Percentiles rank a stretch among this genome's conserved stretches.
phyloP scores from a whole-genome alignment of 2,113 vertebrate genomes.

The Arenaria interpres region DNA sequence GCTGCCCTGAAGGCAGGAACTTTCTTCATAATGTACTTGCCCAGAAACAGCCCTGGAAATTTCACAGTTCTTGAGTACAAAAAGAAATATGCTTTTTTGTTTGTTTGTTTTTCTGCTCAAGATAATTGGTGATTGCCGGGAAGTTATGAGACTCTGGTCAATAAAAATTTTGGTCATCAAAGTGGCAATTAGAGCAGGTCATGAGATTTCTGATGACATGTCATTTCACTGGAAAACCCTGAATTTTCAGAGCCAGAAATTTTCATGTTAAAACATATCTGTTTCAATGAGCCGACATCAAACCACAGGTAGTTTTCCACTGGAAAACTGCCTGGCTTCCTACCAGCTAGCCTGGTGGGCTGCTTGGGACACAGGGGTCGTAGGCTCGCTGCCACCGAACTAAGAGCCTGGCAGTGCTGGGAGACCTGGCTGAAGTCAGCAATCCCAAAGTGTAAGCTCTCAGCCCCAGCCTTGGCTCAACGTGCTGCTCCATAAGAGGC shows the following conservation, averaged over 20 bases:
- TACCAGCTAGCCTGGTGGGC: slow-evolving; percentile 33
- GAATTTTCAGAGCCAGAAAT: neutral
- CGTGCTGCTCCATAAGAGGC: accelerated
- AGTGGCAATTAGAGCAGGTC: neutral
- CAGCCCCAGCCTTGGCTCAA: neutral
- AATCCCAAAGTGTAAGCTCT: neutral
- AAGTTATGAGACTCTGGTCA: neutral
- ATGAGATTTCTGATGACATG: neutral
- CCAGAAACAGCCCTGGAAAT: neutral
- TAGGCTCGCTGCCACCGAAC: neutral
- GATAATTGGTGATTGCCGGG: neutral
- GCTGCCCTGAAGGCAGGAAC: neutral
- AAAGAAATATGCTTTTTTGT: neutral
- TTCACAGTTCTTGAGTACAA: neutral
- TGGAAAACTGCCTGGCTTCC: slow-evolving; percentile 12
- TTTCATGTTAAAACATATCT: neutral
- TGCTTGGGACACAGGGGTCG: neutral
- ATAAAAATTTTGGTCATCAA: slow-evolving; percentile 9
- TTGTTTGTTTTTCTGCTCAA: neutral
- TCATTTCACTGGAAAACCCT: neutral
- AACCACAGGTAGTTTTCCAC: slow-evolving; percentile 38
- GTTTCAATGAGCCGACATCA: neutral
- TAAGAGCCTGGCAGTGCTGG: neutral
- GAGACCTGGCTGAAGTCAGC: neutral
- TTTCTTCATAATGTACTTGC: neutral